Conservation (phyloP, 1,140 invertebrate genomes). For the Cephus cinctus region DNA sequence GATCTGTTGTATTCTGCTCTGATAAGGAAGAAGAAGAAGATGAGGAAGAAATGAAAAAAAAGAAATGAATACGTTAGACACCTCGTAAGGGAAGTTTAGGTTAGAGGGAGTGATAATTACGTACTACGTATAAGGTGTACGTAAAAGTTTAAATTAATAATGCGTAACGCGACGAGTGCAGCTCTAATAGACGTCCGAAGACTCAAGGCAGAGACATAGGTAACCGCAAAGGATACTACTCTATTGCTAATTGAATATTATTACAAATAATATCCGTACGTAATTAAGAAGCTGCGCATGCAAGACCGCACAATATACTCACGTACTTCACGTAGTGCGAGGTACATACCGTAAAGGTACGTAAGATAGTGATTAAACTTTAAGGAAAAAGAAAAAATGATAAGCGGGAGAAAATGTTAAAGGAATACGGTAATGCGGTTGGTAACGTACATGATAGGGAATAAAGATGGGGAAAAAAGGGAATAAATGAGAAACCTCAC, state of each 20-base stretch:
- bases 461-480: constrained; percentile 1
- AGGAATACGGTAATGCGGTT: background rate
- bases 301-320: constrained; percentile 42
- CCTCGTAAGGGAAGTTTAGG: background rate
- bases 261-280: constrained; percentile 48
- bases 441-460: constrained; percentile 1
- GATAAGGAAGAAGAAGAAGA: constrained; percentile 20
- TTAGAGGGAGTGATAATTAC: background rate
- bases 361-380: constrained; percentile 20
- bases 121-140: background rate
- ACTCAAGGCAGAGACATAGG: constrained; percentile 30
- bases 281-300: constrained; percentile 50
- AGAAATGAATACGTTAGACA: constrained; percentile 12
- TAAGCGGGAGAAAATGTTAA: constrained; percentile 13
- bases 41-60: constrained; percentile 20
- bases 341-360: constrained; percentile 36
- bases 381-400: constrained; percentile 8
- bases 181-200: constrained; percentile 45
- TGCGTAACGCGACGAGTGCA: constrained; percentile 29
- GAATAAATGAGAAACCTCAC: background rate
- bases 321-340: constrained; percentile 42
- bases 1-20: constrained; percentile 25
- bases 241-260: constrained; percentile 44
- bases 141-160: no score
- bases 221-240: constrained; percentile 34